A percentile compares a stretch with the other conserved stretches of the same genome.
phyloP scores from a whole-genome alignment of 64 coral and sea anemone genomes.

The Catalaphyllia jardinei region DNA sequence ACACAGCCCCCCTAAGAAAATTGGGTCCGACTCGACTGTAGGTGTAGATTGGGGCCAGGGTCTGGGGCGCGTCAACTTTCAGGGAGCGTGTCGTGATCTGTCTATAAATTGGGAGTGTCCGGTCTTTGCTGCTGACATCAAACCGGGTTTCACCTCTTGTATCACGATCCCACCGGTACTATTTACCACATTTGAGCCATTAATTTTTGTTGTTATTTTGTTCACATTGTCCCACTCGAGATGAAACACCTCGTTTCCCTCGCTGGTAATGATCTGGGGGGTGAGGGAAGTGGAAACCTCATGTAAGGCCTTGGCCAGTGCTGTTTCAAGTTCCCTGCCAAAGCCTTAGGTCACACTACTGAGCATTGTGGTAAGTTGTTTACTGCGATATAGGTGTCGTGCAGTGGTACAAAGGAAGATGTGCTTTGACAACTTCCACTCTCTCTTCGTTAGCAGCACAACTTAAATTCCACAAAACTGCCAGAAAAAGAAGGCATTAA shows the following conservation, averaged over 20 bases:
- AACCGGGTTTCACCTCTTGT: conserved; percentile 53
- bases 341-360: conserved; percentile 42
- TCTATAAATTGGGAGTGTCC: neutral
- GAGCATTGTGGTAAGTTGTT: conserved; percentile 38
- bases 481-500: no score
- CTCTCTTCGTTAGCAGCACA: conserved; percentile 36
- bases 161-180: conserved; percentile 68
- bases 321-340: conserved; percentile 55
- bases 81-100: neutral
- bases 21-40: conserved; percentile 34
- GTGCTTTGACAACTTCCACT: conserved; percentile 42
- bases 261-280: conserved; percentile 45
- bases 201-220: conserved; percentile 50
- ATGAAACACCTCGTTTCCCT: conserved; percentile 57
- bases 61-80: conserved; percentile 38
- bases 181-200: conserved; percentile 51
- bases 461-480: no score
- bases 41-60: conserved; percentile 42
- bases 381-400: conserved; percentile 41
- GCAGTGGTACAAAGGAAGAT: conserved; percentile 37
- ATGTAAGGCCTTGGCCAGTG: conserved; percentile 48
- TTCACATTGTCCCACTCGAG: conserved; percentile 62
- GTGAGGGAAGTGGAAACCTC: conserved; percentile 48
- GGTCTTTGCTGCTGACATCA: neutral
- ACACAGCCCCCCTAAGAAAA: conserved; percentile 14